phyloP scores from a whole-genome alignment of 2,888 invertebrate genomes.

The Hirtodrosophila confusa region DNA sequence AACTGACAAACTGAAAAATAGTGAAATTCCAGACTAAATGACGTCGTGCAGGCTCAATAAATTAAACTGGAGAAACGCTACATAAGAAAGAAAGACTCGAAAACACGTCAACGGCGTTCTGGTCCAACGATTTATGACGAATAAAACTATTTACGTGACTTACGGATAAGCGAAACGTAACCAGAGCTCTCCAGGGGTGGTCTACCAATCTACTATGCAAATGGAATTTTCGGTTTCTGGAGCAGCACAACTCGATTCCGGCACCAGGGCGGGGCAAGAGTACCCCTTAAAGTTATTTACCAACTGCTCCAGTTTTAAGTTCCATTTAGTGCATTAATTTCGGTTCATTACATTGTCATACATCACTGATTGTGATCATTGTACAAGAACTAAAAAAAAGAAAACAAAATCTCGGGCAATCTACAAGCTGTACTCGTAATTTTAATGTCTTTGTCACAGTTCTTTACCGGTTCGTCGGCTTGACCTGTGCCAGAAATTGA shows the following conservation, averaged over 20 bases:
- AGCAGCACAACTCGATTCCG: constrained; percentile 17
- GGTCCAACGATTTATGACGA: constrained; percentile 80
- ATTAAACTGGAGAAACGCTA: constrained; percentile 50
- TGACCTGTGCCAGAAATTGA: constrained; percentile 78
- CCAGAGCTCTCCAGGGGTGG: constrained; percentile 35
- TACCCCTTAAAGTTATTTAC: constrained; percentile 53
- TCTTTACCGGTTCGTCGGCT: constrained; percentile 61
- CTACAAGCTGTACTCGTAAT: constrained; percentile 17
- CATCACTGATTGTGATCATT: constrained; percentile 64
- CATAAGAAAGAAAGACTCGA: constrained; percentile 32
- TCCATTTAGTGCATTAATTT: constrained; percentile 73
- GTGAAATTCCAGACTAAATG: constrained; percentile 72
- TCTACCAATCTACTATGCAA: constrained; percentile 41
- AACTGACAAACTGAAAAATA: constrained; percentile 50
- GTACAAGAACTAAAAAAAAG: constrained; percentile 6
- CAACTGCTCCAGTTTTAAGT: constrained; percentile 65
- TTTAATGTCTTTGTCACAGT: constrained; percentile 71
- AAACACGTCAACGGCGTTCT: constrained; percentile 73
- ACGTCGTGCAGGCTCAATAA: constrained; percentile 47
- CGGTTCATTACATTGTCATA: constrained; percentile 78
- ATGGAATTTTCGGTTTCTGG: constrained; percentile 46
- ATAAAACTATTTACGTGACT: constrained; percentile 76
- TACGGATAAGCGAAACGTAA: constrained; percentile 47
- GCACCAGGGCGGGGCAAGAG: constrained; percentile 18
- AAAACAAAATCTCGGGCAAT: constrained; percentile 34